Evolutionary conservation across 2,797 vertebrate genomes (phyloP).

Genomic region (Pipistrellus pygmaeus): DNA sequence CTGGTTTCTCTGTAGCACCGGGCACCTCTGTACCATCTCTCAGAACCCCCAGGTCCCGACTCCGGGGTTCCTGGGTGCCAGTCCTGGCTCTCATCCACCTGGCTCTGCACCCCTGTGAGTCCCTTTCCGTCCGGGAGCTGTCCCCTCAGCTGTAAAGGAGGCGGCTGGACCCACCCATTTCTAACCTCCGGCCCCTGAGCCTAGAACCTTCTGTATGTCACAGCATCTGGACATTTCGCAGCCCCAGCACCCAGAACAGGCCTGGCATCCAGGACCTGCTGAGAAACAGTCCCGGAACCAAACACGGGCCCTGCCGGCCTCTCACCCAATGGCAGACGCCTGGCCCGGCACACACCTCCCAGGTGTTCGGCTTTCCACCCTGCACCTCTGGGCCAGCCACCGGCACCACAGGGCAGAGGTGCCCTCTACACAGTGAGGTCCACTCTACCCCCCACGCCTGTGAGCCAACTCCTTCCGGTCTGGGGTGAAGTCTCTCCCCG

Average conservation of each 20-base stretch:
- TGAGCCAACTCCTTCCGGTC: too few relatives aligned
- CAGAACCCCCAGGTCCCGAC: not conserved
- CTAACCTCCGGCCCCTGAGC: not conserved
- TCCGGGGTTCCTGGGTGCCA: not conserved
- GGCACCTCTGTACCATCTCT: not conserved
- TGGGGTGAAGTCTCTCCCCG: too few relatives aligned
- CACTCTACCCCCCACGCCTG: not conserved
- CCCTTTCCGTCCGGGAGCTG: not conserved
- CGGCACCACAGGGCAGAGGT: not conserved
- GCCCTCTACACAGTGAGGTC: accelerated
- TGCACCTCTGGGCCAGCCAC: too few relatives aligned
- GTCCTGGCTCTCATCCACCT: not conserved
- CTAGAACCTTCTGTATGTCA: not conserved
- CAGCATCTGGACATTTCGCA: not conserved
- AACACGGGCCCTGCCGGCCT: accelerated
- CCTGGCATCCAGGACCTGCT: not conserved
- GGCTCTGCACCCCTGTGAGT: not conserved
- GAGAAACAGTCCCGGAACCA: not conserved
- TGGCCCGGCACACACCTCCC: too few relatives aligned
- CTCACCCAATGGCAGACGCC: too few relatives aligned
- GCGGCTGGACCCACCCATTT: not conserved
- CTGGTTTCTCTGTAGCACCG: not conserved
- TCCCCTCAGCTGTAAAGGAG: not conserved
- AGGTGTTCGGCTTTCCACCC: too few relatives aligned
- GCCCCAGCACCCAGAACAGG: not conserved